Conservation (phyloP, 2,888 invertebrate species). For the Calliphora vomitoria region DNA sequence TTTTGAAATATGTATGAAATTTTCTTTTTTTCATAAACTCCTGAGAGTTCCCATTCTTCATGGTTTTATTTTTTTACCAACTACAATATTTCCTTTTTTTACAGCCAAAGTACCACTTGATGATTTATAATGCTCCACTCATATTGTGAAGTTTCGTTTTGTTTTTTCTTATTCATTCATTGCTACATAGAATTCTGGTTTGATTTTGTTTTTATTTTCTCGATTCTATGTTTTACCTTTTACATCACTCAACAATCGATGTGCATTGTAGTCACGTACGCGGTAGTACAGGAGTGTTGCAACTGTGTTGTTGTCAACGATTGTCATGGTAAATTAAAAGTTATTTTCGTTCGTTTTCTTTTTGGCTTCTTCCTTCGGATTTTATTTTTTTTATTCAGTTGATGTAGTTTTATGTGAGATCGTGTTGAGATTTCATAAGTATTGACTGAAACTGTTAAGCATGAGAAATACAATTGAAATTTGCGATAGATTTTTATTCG, state of each 20-base stretch:
- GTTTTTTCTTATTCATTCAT: background rate
- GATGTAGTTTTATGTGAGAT: conserved; percentile 70
- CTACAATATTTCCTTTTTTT: background rate
- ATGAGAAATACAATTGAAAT: conserved; percentile 59
- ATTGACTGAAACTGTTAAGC: conserved; percentile 40
- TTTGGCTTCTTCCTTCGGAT: conserved; percentile 18
- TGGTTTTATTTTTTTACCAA: background rate
- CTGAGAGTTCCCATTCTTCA: background rate
- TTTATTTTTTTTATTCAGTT: conserved; percentile 54
- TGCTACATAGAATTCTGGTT: conserved; percentile 1
- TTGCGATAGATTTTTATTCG: conserved; percentile 31
- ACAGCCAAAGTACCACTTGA: conserved; percentile 34
- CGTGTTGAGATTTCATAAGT: conserved; percentile 70
- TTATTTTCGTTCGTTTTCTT: conserved; percentile 48
- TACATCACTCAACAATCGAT: conserved; percentile 60
- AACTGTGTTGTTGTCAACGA: conserved; percentile 71
- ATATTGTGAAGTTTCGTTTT: conserved; percentile 12
- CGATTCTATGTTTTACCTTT: conserved; percentile 43
- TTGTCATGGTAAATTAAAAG: conserved; percentile 73
- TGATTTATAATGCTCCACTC: conserved; percentile 37
- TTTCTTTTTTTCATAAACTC: background rate
- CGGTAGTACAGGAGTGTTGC: conserved; percentile 47
- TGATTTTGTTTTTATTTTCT: conserved; percentile 25
- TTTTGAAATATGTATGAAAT: background rate
- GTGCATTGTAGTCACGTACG: conserved; percentile 71